Percentiles rank a stretch among this genome's conserved stretches.
These are phyloP conservation scores for Marisa cornuarietis DNA, from an alignment of 1,140 invertebrate genomes.

Conservation along the genomic window DNA sequence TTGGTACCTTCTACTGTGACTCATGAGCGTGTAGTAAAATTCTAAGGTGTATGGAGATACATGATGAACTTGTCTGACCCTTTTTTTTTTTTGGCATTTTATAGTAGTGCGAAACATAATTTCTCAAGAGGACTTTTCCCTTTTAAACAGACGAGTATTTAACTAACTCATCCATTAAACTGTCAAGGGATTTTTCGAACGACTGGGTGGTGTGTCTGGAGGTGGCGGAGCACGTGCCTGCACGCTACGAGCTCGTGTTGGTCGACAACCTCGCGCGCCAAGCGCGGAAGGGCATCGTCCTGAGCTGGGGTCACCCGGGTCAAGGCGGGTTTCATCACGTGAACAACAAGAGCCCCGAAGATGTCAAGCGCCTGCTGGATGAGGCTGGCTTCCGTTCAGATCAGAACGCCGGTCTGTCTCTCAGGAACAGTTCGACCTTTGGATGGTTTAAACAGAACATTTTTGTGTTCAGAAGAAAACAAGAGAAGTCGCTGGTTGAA, in stretches of 20 bases:
- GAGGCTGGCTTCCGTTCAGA: neutral
- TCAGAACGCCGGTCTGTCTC: neutral
- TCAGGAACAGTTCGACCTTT: neutral
- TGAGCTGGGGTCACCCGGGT: slow-evolving; percentile 31
- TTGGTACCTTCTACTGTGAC: too few species aligned
- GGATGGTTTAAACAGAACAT: slow-evolving; percentile 7
- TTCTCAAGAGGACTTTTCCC: too few species aligned
- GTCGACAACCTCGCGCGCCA: slow-evolving; percentile 29
- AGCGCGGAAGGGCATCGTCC: slow-evolving; percentile 23
- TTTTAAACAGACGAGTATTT: too few species aligned
- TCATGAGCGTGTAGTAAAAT: too few species aligned
- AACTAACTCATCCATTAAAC: too few species aligned
- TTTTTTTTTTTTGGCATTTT: too few species aligned
- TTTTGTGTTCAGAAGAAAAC: slow-evolving; percentile 4
- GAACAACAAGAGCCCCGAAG: neutral
- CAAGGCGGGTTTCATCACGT: slow-evolving; percentile 2
- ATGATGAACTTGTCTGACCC: too few species aligned
- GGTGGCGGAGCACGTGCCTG: slow-evolving; percentile 31
- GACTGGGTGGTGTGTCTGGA: slow-evolving; percentile 33
- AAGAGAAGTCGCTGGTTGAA: too few species aligned
- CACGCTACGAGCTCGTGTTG: slow-evolving; percentile 15
- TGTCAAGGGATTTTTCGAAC: too few species aligned
- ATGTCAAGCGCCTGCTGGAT: neutral
- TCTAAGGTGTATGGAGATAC: too few species aligned
- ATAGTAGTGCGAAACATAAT: too few species aligned